A percentile compares a stretch with the other conserved stretches of the same genome.
These are phyloP conservation scores for Ondatra zibethicus DNA, from an alignment of 2,113 vertebrate species.

Conservation along the genomic window DNA sequence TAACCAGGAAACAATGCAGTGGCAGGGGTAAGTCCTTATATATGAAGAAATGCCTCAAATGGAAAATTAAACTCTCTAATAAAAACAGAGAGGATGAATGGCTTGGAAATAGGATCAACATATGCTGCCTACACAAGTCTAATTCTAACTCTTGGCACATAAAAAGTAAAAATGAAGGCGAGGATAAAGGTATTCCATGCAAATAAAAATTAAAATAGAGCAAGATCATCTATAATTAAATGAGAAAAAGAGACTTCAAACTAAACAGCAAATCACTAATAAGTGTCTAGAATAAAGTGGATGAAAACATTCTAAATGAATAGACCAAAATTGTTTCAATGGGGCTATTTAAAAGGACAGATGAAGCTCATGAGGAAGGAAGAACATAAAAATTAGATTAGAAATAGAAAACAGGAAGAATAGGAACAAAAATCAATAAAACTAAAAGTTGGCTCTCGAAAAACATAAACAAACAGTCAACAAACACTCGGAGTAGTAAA, in stretches of 20 bases:
- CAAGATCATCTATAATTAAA: background rate
- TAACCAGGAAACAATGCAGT: background rate
- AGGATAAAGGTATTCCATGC: background rate
- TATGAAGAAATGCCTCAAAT: background rate
- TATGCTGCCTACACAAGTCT: background rate
- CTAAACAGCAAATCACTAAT: background rate
- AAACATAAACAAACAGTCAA: background rate
- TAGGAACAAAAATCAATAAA: background rate
- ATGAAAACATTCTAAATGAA: background rate
- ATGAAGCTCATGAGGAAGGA: background rate
- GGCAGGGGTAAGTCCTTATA: background rate
- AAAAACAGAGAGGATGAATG: background rate
- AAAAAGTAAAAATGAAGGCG: background rate
- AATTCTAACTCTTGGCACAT: background rate
- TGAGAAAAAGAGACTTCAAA: background rate
- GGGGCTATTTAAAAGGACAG: background rate
- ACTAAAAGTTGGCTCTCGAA: background rate
- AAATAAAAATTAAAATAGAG: background rate
- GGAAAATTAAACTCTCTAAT: background rate
- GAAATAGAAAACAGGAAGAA: background rate
- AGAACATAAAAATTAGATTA: background rate
- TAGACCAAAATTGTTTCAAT: background rate
- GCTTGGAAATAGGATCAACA: background rate
- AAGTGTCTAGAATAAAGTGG: background rate
- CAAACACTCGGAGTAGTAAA: background rate